phyloP scores from a whole-genome alignment of 2,888 invertebrate genomes.

The Cataglyphis altisquamis region DNA sequence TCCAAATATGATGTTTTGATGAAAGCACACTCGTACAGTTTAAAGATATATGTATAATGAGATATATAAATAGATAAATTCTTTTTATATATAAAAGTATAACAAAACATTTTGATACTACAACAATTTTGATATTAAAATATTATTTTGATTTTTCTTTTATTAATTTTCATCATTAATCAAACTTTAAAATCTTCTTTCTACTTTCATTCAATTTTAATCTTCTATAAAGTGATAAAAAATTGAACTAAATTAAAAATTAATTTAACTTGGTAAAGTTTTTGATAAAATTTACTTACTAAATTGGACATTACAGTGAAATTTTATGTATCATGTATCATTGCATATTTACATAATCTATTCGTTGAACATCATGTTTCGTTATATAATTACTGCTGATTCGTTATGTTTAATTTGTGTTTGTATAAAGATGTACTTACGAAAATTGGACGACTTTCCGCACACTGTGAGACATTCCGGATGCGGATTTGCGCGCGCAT shows the following conservation, averaged over 20 bases:
- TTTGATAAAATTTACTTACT: neutral
- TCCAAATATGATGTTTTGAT: neutral
- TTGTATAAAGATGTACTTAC: neutral
- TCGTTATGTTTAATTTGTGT: neutral
- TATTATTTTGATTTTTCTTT: neutral
- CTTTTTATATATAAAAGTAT: neutral
- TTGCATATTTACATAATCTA: neutral
- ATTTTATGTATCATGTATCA: neutral
- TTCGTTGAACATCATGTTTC: neutral
- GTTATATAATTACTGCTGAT: neutral
- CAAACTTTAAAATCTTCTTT: neutral
- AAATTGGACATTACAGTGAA: neutral
- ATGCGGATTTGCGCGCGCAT: slow-evolving; percentile 10
- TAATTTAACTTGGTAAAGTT: neutral
- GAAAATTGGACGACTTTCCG: neutral
- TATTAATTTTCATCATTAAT: neutral
- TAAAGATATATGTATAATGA: neutral
- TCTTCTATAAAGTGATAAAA: neutral
- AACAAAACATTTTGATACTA: neutral
- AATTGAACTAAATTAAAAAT: neutral
- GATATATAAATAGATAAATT: neutral
- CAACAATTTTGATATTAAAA: neutral
- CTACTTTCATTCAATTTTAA: neutral
- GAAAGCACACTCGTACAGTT: neutral
- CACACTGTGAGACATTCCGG: neutral